Conservation (phyloP, 1,140 invertebrate genomes). For the Drosophila micromelanica region DNA sequence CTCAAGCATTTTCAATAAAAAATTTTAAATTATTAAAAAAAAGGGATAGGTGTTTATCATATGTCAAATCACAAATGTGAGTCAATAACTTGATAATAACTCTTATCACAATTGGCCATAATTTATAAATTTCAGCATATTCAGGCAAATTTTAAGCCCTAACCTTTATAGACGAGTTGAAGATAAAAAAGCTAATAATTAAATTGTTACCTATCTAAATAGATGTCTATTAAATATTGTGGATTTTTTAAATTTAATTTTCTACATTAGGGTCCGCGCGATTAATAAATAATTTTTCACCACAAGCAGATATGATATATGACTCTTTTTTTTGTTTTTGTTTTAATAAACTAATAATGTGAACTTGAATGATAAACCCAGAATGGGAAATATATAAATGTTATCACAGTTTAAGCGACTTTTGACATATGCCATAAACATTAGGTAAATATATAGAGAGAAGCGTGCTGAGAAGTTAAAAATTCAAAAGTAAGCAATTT, state of each 20-base stretch:
- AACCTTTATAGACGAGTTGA: constrained; percentile 14
- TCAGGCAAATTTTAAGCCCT: constrained; percentile 14
- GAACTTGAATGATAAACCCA: constrained; percentile 8
- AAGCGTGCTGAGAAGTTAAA: constrained; percentile 5
- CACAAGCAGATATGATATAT: constrained; percentile 25
- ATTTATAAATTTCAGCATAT: constrained; percentile 1
- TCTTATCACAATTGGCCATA: constrained; percentile 4
- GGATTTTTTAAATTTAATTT: constrained; percentile 30
- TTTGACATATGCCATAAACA: constrained; percentile 2
- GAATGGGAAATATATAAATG: constrained; percentile 1
- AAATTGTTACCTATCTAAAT: constrained; percentile 4
- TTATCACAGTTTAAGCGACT: constrained; percentile 6
- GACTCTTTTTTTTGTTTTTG: background rate
- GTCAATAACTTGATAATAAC: constrained; percentile 29
- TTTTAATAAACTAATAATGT: constrained; percentile 17
- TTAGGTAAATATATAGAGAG: background rate
- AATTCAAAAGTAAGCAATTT: background rate
- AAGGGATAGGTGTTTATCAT: background rate
- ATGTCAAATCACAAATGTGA: background rate
- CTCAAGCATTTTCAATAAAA: background rate
- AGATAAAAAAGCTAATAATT: constrained; percentile 7
- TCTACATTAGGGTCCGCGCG: background rate
- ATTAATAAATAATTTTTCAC: constrained; percentile 19
- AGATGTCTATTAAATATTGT: constrained; percentile 3
- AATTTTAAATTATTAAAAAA: background rate